Evolutionary conservation across 2,113 vertebrate genomes (phyloP), one percentile per base, ranked within the genome.

Genomic region (Naja naja): DNA sequence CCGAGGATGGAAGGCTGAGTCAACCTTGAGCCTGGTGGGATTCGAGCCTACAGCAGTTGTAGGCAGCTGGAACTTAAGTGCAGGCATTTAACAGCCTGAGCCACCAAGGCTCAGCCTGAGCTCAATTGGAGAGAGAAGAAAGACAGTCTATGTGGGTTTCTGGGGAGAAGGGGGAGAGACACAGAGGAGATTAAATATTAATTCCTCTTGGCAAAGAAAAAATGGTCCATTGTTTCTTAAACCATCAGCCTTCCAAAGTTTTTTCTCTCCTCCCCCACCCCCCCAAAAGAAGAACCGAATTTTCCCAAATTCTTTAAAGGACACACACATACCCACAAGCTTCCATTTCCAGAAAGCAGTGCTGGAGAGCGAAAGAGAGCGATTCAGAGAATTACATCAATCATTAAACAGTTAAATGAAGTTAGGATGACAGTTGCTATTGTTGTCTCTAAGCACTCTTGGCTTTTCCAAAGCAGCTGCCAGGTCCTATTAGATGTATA

Each of bases 381-480:
- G 34, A 81, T 39, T 39, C 74, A 43, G 34, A 43, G 95, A 95
- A 93, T 49, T 12, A 91, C 96, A 95, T 95, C 97, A 95, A 96
- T 97, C 97, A 97, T 88, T 58, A 94, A 94, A 96, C 96, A 96
- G 96, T 95, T 96, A 97, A 97, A 95, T 95, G 93, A 94, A 94
- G 90, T 94, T 93, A 69, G 94, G 95, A 93, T 85, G 95, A 96
- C 96, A 96, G 95, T 95, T 88, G 92, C 96, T 96, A 96, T 96
- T 96, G 96, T 97, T 97, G 95, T 94, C 91, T 0, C 94, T 91
- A 93, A 96, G 95, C 85, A 93, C 95, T 94, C 94, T 94, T 95
- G 96, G 96, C 95, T 95, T 97, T 96, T 96, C 94, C 96, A 87
- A 95, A 95, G 95, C 97, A 98, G 97, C 97, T 97, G 96, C 97